Evolutionary conservation across 1,140 invertebrate species (phyloP).

Genomic region (Trachymyrmex cornetzi): DNA sequence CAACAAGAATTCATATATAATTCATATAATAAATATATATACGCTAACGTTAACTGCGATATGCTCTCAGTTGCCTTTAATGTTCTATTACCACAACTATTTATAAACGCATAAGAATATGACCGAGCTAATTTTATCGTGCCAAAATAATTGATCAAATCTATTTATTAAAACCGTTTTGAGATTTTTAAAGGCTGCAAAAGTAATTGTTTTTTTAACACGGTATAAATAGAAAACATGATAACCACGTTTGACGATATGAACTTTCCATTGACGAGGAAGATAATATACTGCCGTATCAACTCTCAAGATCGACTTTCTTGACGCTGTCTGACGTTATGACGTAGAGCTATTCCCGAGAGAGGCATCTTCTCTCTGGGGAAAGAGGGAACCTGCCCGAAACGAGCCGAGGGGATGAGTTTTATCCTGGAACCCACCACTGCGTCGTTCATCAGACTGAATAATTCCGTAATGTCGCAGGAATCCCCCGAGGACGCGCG

Average conservation of each 20-base stretch:
- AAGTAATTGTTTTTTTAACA: neutral
- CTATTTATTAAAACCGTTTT: neutral
- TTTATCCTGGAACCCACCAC: constrained; percentile 39
- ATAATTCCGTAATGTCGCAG: constrained; percentile 37
- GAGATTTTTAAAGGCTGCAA: neutral
- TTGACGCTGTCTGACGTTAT: constrained; percentile 45
- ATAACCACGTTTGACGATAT: neutral
- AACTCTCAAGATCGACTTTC: constrained; percentile 9
- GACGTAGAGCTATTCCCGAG: neutral
- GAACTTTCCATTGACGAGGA: constrained; percentile 38
- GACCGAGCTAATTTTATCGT: neutral
- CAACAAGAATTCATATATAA: no score
- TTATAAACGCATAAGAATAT: neutral
- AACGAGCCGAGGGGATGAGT: constrained; percentile 36
- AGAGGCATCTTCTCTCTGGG: neutral
- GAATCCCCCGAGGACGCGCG: constrained; percentile 25
- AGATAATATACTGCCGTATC: constrained; percentile 17
- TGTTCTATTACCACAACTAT: neutral
- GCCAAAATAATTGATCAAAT: neutral
- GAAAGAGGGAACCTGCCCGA: constrained; percentile 24
- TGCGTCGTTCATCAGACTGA: constrained; percentile 17
- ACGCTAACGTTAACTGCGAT: no score
- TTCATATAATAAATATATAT: no score
- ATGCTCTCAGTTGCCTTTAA: no score
- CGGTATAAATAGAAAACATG: no score